phyloP scores from a whole-genome alignment of 2,888 invertebrate species.

The Hoplodrina ambigua region DNA sequence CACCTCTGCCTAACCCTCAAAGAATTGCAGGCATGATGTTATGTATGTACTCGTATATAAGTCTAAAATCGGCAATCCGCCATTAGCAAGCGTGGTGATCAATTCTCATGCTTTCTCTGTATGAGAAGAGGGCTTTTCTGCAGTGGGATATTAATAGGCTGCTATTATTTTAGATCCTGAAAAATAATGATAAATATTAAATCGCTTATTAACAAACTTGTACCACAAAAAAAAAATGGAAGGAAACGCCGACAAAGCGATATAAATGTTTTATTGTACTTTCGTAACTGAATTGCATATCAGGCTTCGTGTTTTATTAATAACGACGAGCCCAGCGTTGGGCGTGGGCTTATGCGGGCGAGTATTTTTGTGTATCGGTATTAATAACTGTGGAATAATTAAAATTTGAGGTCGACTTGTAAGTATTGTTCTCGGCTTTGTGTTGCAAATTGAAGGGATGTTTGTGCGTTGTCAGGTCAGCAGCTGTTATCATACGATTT shows the following conservation, averaged over 20 bases:
- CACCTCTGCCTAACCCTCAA: no score
- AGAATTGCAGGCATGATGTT: no score
- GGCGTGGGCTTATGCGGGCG: constrained; percentile 40
- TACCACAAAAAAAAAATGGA: constrained; percentile 58
- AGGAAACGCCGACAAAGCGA: constrained; percentile 71
- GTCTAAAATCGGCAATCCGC: no score
- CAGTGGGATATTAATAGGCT: no score
- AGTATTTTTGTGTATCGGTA: constrained; percentile 39
- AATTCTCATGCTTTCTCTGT: no score
- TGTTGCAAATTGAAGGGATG: constrained; percentile 22
- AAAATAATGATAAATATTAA: neutral
- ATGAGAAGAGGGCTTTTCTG: no score
- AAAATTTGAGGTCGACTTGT: constrained; percentile 17
- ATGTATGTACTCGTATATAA: no score
- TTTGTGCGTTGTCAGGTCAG: neutral
- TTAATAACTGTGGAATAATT: constrained; percentile 53
- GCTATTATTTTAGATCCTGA: no score
- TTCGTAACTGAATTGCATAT: constrained; percentile 71
- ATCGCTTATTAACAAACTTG: constrained; percentile 44
- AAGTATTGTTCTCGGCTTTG: constrained; percentile 31
- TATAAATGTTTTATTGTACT: constrained; percentile 75
- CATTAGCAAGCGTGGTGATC: no score
- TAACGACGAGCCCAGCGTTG: constrained; percentile 40
- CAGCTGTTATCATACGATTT: constrained; percentile 3
- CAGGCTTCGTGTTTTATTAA: constrained; percentile 65